Conservation (phyloP, 1,140 invertebrate genomes). For the Leptinotarsa undecemlineata region DNA sequence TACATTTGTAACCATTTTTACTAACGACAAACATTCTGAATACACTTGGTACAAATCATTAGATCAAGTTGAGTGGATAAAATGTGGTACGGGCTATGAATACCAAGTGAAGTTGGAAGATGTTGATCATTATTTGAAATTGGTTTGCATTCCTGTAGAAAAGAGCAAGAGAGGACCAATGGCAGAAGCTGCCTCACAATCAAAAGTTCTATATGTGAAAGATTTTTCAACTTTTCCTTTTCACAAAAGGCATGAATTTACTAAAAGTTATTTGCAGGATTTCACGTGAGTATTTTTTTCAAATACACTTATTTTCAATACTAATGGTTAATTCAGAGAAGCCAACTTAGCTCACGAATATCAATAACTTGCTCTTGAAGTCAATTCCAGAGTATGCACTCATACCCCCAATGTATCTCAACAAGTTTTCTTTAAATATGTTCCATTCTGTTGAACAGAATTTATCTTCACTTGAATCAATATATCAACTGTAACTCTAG, state of each 20-base stretch:
- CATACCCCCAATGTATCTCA: neutral
- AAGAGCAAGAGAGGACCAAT: slow-evolving; percentile 59
- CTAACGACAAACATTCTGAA: slow-evolving; percentile 59
- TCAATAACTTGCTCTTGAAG: neutral
- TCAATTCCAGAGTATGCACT: neutral
- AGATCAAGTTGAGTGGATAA: slow-evolving; percentile 60
- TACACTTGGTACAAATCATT: slow-evolving; percentile 70
- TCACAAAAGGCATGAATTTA: slow-evolving; percentile 75
- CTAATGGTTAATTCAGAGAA: too few species aligned
- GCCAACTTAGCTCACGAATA: too few species aligned
- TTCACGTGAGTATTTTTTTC: slow-evolving; percentile 49
- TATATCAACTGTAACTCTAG: too few species aligned
- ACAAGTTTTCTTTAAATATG: neutral
- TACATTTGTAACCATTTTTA: slow-evolving; percentile 67
- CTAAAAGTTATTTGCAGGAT: slow-evolving; percentile 59
- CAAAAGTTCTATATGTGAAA: slow-evolving; percentile 62
- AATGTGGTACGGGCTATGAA: slow-evolving; percentile 61
- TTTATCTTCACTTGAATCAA: too few species aligned
- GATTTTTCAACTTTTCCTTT: slow-evolving; percentile 71
- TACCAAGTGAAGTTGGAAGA: slow-evolving; percentile 63
- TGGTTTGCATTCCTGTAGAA: slow-evolving; percentile 66
- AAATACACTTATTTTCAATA: too few species aligned
- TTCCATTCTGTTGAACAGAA: too few species aligned
- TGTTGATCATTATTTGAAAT: slow-evolving; percentile 68
- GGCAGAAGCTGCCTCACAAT: slow-evolving; percentile 55